These are phyloP conservation scores for Drosophila lini DNA, from an alignment of 1,140 invertebrate species.

Conservation along the genomic window DNA sequence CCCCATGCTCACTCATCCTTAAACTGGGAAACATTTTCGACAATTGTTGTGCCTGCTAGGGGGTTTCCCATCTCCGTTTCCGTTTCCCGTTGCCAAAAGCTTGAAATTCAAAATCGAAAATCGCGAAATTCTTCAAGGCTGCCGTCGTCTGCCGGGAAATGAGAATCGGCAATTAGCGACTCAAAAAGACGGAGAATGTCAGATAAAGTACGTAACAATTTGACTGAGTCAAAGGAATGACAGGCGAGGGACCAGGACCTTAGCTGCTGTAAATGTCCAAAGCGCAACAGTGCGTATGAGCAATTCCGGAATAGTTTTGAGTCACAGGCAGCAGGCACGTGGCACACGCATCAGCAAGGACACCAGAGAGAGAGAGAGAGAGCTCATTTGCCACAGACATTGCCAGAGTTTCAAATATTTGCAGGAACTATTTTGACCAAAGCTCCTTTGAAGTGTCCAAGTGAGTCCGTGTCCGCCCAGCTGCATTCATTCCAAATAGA, in stretches of 20 bases:
- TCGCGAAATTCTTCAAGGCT: constrained; percentile 1
- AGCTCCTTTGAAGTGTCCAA: constrained; percentile 11
- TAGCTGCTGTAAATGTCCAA: not conserved
- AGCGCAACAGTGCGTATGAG: constrained; percentile 47
- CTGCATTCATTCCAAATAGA: not conserved
- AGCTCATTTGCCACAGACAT: constrained; percentile 24
- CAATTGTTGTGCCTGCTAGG: not conserved
- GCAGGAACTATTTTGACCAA: constrained; percentile 31
- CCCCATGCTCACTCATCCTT: constrained; percentile 5
- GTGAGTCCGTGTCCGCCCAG: not conserved
- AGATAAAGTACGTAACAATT: constrained; percentile 1
- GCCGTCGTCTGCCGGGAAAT: constrained; percentile 5
- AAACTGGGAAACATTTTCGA: not conserved
- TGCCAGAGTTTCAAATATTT: constrained; percentile 17
- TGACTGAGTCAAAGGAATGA: constrained; percentile 5
- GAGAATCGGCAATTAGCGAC: constrained; percentile 24
- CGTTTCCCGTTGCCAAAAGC: constrained; percentile 16
- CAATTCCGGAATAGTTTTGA: constrained; percentile 33
- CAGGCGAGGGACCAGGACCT: not conserved
- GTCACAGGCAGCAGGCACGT: not conserved
- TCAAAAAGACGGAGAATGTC: not conserved
- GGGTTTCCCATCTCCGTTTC: not conserved
- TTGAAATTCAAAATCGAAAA: constrained; percentile 12
- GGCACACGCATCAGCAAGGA: not conserved
- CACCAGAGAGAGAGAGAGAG: not conserved